Base-by-base conservation (phyloP, 2,113 vertebrate genomes). In the Forbesichthys agassizii region DNA sequence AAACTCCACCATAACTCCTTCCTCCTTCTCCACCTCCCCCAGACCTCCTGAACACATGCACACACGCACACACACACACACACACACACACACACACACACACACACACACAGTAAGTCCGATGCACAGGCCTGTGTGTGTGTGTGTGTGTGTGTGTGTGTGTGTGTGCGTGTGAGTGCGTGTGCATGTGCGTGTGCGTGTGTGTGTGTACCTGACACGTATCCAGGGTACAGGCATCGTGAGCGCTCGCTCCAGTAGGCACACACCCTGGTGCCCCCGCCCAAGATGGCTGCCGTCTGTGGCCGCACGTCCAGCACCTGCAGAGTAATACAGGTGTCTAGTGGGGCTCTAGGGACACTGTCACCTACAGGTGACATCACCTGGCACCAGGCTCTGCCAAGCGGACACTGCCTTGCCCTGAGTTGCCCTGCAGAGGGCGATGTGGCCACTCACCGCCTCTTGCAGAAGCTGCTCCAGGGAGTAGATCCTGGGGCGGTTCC, bases 181-280 rank as follows among this genome's bases (percentile, higher is more conserved):
- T 53, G 48, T 53, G 63, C 2, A 48, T 16, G 12, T 1, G 3
- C 7, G 52, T 14, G 12, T 48, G 18, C 20, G 9, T 46, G 13
- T 18, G n/a, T 9, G 57, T 33, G 6, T 8, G 2, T 62, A 9
- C 16, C 33, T 46, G 14, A 10, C 12, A 98, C 96, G 0, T 95
- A 96, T 84, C 97, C 96, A 0, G 97, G 97, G 56, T 98, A 99
- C 3, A 98, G 92, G 69, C 96, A 98, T 1, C 96, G 95, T 0
- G 96, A 98, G 48, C 97, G 96, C 82, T 98, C 96, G 75, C 95
- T 98, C 97, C 97, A 98, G 83, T 98, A 98, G 59, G 97, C 96
- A 2, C 97, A 98, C 68, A 98, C 96, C 13, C 97, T 89, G 0
- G 95, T 98, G 69, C 96, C 95, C 0, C 94, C 93, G 0, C 92